These are phyloP conservation scores for Scomber japonicus DNA, from an alignment of 2,113 vertebrate genomes.

Conservation along the genomic window DNA sequence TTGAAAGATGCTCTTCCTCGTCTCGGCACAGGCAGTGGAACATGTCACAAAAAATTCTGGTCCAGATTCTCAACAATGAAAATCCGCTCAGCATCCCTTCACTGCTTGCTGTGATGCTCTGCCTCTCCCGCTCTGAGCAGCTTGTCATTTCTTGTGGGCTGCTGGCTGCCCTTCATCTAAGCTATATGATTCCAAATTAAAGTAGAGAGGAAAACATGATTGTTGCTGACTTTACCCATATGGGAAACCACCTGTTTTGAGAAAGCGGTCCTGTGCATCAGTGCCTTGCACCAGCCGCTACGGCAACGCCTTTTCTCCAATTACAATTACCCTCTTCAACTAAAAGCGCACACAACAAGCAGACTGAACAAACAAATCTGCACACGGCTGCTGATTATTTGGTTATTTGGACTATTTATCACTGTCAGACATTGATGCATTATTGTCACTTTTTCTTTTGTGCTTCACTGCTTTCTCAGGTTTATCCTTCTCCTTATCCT, in stretches of 20 bases:
- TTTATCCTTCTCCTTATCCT: not conserved
- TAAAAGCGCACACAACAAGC: not conserved
- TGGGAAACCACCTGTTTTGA: conserved; percentile 59
- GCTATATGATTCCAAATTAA: conserved; percentile 25
- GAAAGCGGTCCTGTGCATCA: conserved; percentile 10
- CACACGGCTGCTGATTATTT: conserved; percentile 11
- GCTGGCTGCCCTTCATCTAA: conserved; percentile 36
- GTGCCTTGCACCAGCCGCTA: conserved; percentile 18
- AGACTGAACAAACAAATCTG: conserved; percentile 32
- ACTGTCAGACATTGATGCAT: not conserved
- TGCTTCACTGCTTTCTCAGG: not conserved
- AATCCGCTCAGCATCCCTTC: not conserved
- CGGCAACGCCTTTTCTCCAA: conserved; percentile 17
- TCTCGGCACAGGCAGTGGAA: not conserved
- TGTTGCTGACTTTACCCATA: conserved; percentile 50
- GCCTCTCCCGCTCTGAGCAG: not conserved
- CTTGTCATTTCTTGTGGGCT: conserved; percentile 8
- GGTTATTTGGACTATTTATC: conserved; percentile 32
- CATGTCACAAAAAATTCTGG: not conserved
- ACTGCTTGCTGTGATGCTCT: not conserved
- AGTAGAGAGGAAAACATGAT: conserved; percentile 28
- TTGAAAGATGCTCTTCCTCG: not conserved
- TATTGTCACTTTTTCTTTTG: conserved; percentile 15
- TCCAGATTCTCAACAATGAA: conserved; percentile 11
- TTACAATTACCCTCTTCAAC: conserved; percentile 22